Percentiles rank a stretch among this genome's conserved stretches.
phyloP scores from a whole-genome alignment of 2,888 invertebrate species.

The Aethes cnicana region DNA sequence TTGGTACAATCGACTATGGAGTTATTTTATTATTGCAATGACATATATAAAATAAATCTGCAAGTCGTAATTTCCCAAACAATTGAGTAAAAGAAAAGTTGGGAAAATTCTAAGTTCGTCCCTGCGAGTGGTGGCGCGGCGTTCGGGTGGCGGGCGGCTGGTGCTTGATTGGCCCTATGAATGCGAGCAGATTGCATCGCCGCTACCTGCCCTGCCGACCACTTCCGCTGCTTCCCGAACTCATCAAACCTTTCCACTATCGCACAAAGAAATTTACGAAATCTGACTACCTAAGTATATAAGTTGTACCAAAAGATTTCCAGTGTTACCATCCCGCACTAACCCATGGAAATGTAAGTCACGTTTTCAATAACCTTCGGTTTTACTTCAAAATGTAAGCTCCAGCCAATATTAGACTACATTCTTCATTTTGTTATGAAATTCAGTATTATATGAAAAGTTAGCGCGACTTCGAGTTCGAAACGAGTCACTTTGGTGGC shows the following conservation, averaged over 20 bases:
- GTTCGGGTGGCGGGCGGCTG: slow-evolving; percentile 68
- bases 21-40: neutral
- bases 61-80: neutral
- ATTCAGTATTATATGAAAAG: slow-evolving; percentile 53
- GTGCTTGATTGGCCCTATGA: slow-evolving; percentile 81
- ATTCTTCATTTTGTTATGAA: slow-evolving; percentile 73
- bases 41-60: neutral
- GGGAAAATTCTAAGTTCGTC: slow-evolving; percentile 42
- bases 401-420: slow-evolving; percentile 72
- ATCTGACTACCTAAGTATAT: neutral
- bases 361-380: slow-evolving; percentile 82
- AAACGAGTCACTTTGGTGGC: slow-evolving; percentile 36
- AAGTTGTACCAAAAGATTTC: slow-evolving; percentile 17
- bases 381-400: slow-evolving; percentile 82
- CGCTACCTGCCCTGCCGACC: slow-evolving; percentile 33
- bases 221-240: slow-evolving; percentile 36
- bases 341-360: slow-evolving; percentile 75
- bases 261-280: neutral
- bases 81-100: neutral
- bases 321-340: slow-evolving; percentile 16
- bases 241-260: slow-evolving; percentile 1
- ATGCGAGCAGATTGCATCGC: slow-evolving; percentile 78
- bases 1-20: too few relatives aligned
- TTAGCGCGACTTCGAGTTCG: slow-evolving; percentile 40
- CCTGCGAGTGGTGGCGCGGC: slow-evolving; percentile 63